Evolutionary conservation across 2,888 invertebrate genomes (phyloP), one percentile per base, ranked within the genome.

Genomic region (Biston stratarius): DNA sequence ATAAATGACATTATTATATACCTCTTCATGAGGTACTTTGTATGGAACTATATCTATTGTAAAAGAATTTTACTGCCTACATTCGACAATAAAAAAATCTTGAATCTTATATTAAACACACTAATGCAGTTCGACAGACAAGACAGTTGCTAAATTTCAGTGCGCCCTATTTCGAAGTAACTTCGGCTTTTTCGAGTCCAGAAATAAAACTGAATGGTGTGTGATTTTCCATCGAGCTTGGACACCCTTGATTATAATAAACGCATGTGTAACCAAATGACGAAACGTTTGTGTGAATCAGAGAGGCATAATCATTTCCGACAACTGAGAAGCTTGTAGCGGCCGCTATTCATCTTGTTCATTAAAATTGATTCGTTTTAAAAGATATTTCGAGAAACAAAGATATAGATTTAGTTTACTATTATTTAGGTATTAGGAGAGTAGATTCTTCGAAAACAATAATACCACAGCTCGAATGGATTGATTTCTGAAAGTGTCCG

Each of bases 91-190:
- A n/a, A 36, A 36, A 36, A 36, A 7, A 36, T 36, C 36, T n/a
- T n/a, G n/a, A n/a, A n/a, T n/a, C n/a, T n/a, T n/a, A 9, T 9
- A 6, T 38, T 57, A 33, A 49, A 62, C 45, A 58, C 58, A 38
- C 69, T 64, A 64, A 68, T 64, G 63, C 49, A 57, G 55, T 44
- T 81, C 85, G 89, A 88, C 90, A 88, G 90, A 38, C 6, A 0
- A 38, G 38, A 88, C 93, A 94, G 93, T 92, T 92, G 93, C 91
- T 92, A 92, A 90, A 93, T 93, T 91, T 93, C 92, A 92, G 89
- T 89, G 88, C 88, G 92, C 83, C 90, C 91, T 86, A 91, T 86
- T 92, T 92, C 83, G 78, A 85, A 87, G 83, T 83, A 83, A 87
- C 83, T 84, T 88, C 84, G 79, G 83, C 83, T 84, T 90, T 86